Base-by-base conservation (phyloP, 2,797 vertebrate species). In the Sebastes elongatus region DNA sequence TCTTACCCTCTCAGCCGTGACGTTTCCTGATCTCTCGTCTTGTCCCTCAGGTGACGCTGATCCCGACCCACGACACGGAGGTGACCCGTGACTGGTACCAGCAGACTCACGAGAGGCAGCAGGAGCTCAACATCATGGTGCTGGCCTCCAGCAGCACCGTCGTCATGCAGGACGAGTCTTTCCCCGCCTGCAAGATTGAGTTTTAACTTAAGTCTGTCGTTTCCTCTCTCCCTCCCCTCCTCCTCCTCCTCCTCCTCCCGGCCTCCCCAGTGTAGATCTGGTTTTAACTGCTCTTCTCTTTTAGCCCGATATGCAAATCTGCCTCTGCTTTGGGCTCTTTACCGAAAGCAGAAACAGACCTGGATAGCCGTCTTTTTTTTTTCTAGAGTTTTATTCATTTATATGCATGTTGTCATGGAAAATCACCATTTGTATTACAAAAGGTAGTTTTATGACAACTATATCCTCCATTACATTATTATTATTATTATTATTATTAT, bases 131-230 rank as follows among this genome's bases (percentile, higher is more conserved):
- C 90, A 96, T 99, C 93, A 97, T 99, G 96, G 99, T 99, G 63
- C 93, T 99, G 95, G 99, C 99, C 55, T 99, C 98, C 96, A 99
- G 98, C 96, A 99, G 98, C 95, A 99, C 98, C 0, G 99, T 99
- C 13, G 99, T 99, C 86, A 99, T 99, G 99, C 99, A 99, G 95
- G 98, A 99, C 0, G 99, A 99, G 91, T 99, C 98, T 70, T 99
- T 99, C 90, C 97, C 99, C 22, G 99, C 99, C 92, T 99, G 99
- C 97, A 99, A 99, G 96, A 99, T 99, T 2, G 99, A 99, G 93
- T 99, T 99, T 94, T 99, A 46, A 46, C 42, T 46, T 46, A 96
- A 97, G 81, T 87, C 38, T 70, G 53, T 28, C 7, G 6, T 60
- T 22, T 65, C 63, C 64, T 18, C 6, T 61, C 65, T 27, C 10